Evolutionary conservation across 2,888 invertebrate species (phyloP).

Genomic region (Conistra vaccinii): DNA sequence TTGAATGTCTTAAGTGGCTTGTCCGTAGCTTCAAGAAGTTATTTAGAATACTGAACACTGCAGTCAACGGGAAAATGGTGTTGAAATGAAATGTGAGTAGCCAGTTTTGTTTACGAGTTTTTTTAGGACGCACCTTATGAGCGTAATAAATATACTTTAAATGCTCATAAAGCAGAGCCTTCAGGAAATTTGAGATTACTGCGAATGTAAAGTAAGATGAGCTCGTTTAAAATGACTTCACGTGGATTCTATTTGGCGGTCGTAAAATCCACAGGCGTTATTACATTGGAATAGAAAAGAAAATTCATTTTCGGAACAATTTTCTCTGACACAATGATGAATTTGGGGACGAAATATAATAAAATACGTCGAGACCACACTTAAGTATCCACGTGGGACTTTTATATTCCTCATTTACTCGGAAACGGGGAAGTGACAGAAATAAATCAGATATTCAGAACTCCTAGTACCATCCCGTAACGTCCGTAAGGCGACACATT

Average conservation of each 20-base stretch:
- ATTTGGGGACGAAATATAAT: slow-evolving; percentile 41
- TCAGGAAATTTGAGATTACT: slow-evolving; percentile 50
- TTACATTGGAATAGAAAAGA: slow-evolving; percentile 34
- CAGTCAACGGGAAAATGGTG: slow-evolving; percentile 47
- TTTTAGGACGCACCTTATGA: slow-evolving; percentile 47
- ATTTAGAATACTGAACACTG: slow-evolving; percentile 31
- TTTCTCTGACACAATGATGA: slow-evolving; percentile 40
- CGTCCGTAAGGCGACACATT: slow-evolving; percentile 39
- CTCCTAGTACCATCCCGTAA: slow-evolving; percentile 32
- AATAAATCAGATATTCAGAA: slow-evolving; percentile 55
- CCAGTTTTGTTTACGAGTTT: slow-evolving; percentile 45
- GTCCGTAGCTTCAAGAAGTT: slow-evolving; percentile 36
- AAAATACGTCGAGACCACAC: slow-evolving; percentile 38
- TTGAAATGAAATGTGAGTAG: slow-evolving; percentile 29
- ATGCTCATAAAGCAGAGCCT: slow-evolving; percentile 42
- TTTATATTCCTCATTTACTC: slow-evolving; percentile 48
- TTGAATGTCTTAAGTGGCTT: slow-evolving; percentile 58
- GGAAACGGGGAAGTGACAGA: slow-evolving; percentile 47
- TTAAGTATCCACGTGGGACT: slow-evolving; percentile 42
- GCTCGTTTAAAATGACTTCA: slow-evolving; percentile 46
- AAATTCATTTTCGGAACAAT: slow-evolving; percentile 31
- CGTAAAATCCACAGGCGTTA: slow-evolving; percentile 52
- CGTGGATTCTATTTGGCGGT: slow-evolving; percentile 35
- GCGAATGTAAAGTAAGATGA: slow-evolving; percentile 49
- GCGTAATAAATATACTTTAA: slow-evolving; percentile 54